These are phyloP conservation scores for Paelopatides confundens DNA, from an alignment of 53 echinoderm and acorn worm genomes.

Conservation along the genomic window DNA sequence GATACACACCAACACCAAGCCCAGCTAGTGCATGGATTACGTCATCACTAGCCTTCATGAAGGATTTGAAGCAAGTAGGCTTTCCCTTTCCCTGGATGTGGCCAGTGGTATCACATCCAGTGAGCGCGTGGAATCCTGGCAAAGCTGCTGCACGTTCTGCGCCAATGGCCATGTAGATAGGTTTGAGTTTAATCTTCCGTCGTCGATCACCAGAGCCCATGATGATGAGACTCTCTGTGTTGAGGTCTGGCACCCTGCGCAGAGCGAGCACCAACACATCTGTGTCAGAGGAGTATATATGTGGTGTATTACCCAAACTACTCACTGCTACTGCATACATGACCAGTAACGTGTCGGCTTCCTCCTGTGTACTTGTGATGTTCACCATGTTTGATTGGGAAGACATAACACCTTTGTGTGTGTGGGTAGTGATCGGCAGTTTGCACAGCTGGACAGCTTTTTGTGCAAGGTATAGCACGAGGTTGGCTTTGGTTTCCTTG, in stretches of 20 bases:
- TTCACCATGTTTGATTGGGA: neutral
- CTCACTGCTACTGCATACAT: conserved; percentile 39
- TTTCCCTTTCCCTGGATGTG: conserved; percentile 44
- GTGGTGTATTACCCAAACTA: conserved; percentile 14
- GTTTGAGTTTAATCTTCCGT: conserved; percentile 30
- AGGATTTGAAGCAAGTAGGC: conserved; percentile 12
- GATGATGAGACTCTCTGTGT: neutral
- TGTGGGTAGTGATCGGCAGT: neutral
- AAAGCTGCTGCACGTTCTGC: conserved; percentile 31
- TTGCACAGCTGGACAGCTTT: neutral
- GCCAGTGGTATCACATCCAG: conserved; percentile 54
- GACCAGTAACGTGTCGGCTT: conserved; percentile 49
- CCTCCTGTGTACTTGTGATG: conserved; percentile 49
- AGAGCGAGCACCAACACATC: conserved; percentile 53
- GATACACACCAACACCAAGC: conserved; percentile 33
- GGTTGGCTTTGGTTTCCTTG: conserved; percentile 54
- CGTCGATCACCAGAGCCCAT: conserved; percentile 46
- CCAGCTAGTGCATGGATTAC: conserved; percentile 16
- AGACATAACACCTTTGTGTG: conserved; percentile 39
- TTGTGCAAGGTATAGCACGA: conserved; percentile 52
- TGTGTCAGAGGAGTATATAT: conserved; percentile 53
- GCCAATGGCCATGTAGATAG: conserved; percentile 52
- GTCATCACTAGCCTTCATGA: conserved; percentile 28
- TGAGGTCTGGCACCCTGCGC: conserved; percentile 36
- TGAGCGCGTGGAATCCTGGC: conserved; percentile 42